Evolutionary conservation across 2,113 vertebrate species (phyloP).

Genomic region (Pseudorhombus dupliciocellatus): DNA sequence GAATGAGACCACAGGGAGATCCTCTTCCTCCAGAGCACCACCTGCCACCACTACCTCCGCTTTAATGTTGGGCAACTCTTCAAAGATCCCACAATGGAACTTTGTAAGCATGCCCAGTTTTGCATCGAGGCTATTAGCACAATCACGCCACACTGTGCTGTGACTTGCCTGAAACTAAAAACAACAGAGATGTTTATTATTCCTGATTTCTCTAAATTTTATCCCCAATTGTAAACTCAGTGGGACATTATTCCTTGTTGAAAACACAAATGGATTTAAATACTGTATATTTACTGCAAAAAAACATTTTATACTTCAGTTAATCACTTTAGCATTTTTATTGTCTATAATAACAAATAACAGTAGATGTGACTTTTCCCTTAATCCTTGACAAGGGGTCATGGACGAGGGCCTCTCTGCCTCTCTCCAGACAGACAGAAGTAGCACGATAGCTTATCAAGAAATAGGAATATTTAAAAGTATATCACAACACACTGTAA

Average conservation of each 20-base stretch:
- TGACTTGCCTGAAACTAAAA: slow-evolving; percentile 37
- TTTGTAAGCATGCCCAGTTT: slow-evolving; percentile 63
- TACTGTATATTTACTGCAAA: not conserved
- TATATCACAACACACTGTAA: not conserved
- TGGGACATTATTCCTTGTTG: not conserved
- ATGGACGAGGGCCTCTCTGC: too few species aligned
- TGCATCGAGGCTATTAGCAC: slow-evolving; percentile 42
- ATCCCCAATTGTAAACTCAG: slow-evolving; percentile 14
- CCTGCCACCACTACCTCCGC: slow-evolving; percentile 67
- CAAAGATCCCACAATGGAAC: slow-evolving; percentile 64
- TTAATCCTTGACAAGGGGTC: too few species aligned
- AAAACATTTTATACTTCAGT: too few species aligned
- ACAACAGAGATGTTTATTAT: slow-evolving; percentile 22
- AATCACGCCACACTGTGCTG: slow-evolving; percentile 31
- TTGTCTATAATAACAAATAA: too few species aligned
- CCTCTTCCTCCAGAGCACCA: slow-evolving; percentile 69
- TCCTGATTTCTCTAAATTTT: slow-evolving; percentile 10
- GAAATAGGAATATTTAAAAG: too few species aligned
- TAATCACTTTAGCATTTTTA: too few species aligned
- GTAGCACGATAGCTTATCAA: too few species aligned
- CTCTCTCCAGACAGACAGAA: too few species aligned
- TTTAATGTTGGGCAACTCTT: slow-evolving; percentile 67
- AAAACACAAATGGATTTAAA: not conserved
- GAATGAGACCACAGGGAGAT: slow-evolving; percentile 76
- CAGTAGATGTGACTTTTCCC: too few species aligned